phyloP scores from a whole-genome alignment of 2,797 vertebrate species.

The Podarcis siculus region DNA sequence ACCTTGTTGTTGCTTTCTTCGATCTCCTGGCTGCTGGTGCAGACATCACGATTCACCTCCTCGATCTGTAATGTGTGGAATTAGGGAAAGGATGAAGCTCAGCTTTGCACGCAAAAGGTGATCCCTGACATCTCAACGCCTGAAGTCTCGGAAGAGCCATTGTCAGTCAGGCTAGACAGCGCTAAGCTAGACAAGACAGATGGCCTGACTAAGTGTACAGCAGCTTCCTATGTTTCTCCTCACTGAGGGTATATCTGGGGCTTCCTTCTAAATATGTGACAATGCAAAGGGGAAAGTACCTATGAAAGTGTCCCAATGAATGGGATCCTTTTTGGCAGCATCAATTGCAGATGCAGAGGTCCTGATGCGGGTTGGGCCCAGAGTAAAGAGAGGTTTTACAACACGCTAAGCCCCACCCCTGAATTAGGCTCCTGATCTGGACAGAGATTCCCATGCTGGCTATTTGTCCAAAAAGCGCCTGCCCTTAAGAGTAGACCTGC shows the following conservation, averaged over 20 bases:
- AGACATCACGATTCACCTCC: slow-evolving; percentile 79
- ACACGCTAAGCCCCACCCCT: too few relatives aligned
- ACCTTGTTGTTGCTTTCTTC: slow-evolving; percentile 89
- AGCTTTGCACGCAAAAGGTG: background rate
- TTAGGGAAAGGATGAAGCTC: background rate
- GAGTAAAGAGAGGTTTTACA: too few relatives aligned
- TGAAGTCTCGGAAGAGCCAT: background rate
- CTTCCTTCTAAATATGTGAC: background rate
- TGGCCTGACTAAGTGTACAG: background rate
- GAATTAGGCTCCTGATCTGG: too few relatives aligned
- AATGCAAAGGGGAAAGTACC: background rate
- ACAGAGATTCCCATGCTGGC: too few relatives aligned
- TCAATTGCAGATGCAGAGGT: too few relatives aligned
- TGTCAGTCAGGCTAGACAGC: background rate
- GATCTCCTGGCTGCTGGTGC: slow-evolving; percentile 78
- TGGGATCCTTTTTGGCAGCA: too few relatives aligned
- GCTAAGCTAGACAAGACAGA: background rate
- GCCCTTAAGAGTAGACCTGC: background rate
- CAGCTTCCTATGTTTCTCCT: background rate
- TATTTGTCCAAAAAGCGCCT: too few relatives aligned
- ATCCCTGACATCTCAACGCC: background rate
- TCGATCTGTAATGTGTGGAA: slow-evolving; percentile 69
- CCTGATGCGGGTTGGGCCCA: too few relatives aligned
- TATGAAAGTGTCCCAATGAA: background rate
- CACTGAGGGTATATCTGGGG: background rate